These are phyloP conservation scores for Venusia cambrica DNA, from an alignment of 2,888 invertebrate species.

Conservation along the genomic window DNA sequence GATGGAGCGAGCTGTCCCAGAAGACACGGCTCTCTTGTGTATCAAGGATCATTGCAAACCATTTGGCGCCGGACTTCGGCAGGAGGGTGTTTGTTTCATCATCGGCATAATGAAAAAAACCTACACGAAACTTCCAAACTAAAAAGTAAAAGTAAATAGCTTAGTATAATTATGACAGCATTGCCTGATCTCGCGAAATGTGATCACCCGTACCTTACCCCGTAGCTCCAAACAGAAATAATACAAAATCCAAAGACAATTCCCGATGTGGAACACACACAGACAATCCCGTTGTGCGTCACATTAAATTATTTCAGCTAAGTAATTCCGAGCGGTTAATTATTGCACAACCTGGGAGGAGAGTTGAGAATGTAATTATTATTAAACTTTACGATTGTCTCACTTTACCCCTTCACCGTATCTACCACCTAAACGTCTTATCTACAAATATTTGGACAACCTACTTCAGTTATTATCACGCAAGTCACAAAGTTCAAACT, in stretches of 20 bases:
- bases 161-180: too few relatives aligned
- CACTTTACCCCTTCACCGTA: slow-evolving; percentile 75
- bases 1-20: too few relatives aligned
- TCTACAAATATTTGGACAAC: slow-evolving; percentile 29
- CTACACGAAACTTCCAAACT: too few relatives aligned
- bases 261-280: slow-evolving; percentile 31
- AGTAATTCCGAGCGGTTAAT: slow-evolving; percentile 81
- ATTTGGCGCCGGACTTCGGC: too few relatives aligned
- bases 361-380: slow-evolving; percentile 81
- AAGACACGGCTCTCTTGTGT: too few relatives aligned
- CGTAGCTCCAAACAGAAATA: slow-evolving; percentile 10
- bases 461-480: slow-evolving; percentile 32
- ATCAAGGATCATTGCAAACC: too few relatives aligned
- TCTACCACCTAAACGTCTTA: slow-evolving; percentile 39
- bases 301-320: slow-evolving; percentile 81
- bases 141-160: too few relatives aligned
- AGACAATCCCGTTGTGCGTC: slow-evolving; percentile 64
- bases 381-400: slow-evolving; percentile 82
- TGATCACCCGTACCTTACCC: too few relatives aligned
- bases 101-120: too few relatives aligned
- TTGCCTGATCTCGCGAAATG: too few relatives aligned
- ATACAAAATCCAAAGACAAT: slow-evolving; percentile 28
- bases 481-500: slow-evolving; percentile 38
- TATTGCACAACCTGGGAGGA: slow-evolving; percentile 78
- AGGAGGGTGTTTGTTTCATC: too few relatives aligned